Base-by-base conservation (phyloP, 2,888 invertebrate species). In the Monoplex corrugatus region DNA sequence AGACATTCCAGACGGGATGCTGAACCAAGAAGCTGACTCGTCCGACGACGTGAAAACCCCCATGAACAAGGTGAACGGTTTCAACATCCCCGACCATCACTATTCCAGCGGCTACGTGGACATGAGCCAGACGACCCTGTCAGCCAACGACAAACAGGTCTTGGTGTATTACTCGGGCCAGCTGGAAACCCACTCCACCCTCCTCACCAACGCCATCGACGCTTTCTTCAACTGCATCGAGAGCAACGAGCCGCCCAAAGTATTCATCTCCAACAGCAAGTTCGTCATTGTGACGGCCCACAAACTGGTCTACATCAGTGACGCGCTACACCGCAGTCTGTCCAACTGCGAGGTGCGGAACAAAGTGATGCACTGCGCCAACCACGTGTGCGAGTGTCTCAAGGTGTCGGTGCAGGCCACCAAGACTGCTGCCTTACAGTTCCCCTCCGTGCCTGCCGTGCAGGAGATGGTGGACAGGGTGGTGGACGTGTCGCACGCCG, bases 391-490 rank as follows among this genome's bases (percentile, higher is more conserved):
- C 92, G 94, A 95, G 91, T 93, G 93, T 88, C 92, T 96, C 38
- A 96, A 96, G 90, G 90, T 97, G 32, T 98, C 98, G 57, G 99
- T 99, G 0, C 97, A 97, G 43, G 98, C 98, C 95, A 98, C 98
- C 0, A 98, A 98, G 96, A 97, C 97, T 91, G 99, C 99, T 0
- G 98, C 98, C 5, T 97, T 98, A 90, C 98, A 98, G 96, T 99
- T 98, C 96, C 99, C 99, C 0, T 98, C 98, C 94, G 98, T 98
- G 19, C 97, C 97, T 68, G 98, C 98, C 0, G 98, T 98, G 35
- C 98, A 98, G 93, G 98, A 98, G 93, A 99, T 99, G 99, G 98
- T 99, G 10, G 98, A 98, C 95, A 97, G 98, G 8, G 98, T 99
- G 63, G 97, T 98, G 44, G 97, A 98, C 92, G 97, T 99, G 75